phyloP scores from a whole-genome alignment of 2,888 invertebrate species.

The Agapostemon virescens region DNA sequence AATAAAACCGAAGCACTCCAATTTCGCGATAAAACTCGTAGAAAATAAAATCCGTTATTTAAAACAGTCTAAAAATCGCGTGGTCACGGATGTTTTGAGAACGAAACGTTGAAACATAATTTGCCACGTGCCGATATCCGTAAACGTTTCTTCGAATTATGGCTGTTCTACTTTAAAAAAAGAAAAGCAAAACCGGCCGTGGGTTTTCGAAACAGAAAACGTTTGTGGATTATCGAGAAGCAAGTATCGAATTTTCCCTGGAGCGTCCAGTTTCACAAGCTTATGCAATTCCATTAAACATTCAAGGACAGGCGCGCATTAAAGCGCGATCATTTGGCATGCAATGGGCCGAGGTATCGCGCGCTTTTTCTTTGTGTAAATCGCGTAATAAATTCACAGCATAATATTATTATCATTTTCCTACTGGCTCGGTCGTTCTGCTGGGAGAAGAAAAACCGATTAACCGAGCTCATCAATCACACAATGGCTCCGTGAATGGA shows the following conservation, averaged over 20 bases:
- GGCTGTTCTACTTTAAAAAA: no score
- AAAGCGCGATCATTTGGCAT: background rate
- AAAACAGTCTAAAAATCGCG: background rate
- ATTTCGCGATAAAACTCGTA: background rate
- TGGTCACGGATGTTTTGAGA: no score
- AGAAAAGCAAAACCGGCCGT: no score
- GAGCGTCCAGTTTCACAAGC: background rate
- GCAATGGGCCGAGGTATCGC: background rate
- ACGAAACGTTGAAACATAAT: no score
- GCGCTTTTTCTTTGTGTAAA: background rate
- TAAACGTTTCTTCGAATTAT: no score
- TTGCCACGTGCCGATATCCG: no score
- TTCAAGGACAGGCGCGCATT: background rate
- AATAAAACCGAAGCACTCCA: no score
- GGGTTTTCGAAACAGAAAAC: background rate
- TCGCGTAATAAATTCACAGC: background rate
- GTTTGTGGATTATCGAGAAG: background rate
- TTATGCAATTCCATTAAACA: background rate
- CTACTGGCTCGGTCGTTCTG: background rate
- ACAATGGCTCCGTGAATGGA: background rate
- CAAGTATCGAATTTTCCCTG: background rate
- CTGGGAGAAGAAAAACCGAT: background rate
- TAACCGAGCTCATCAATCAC: background rate
- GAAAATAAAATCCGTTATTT: no score
- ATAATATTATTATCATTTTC: background rate